Percentiles rank a stretch among this genome's conserved stretches.
Evolutionary conservation across 1,140 invertebrate species (phyloP).

Genomic region (Tetramorium parvispinum): DNA sequence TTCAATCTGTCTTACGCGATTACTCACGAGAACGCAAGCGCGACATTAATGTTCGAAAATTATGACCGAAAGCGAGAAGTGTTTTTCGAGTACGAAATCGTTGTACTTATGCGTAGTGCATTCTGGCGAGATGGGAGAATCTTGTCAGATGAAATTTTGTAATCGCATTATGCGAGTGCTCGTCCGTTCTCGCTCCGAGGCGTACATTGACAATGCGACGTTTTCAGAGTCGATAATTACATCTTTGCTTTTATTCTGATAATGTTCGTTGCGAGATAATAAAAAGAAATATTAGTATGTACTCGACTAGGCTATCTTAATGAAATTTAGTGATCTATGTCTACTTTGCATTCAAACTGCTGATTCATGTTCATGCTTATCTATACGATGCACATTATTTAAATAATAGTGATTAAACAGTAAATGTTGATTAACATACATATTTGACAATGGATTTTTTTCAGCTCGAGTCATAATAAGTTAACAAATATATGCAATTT

Average conservation of each 20-base stretch:
- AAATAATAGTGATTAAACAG: not conserved
- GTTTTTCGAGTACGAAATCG: constrained; percentile 36
- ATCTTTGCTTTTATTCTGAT: constrained; percentile 12
- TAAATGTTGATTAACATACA: not conserved
- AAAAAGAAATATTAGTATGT: not conserved
- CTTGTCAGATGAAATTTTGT: constrained; percentile 55
- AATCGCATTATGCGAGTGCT: constrained; percentile 59
- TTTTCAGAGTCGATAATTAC: constrained; percentile 61
- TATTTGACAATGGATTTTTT: not conserved
- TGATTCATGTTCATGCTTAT: not conserved
- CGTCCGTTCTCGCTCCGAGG: not conserved
- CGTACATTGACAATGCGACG: constrained; percentile 30
- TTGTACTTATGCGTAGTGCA: constrained; percentile 44
- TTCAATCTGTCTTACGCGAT: not conserved
- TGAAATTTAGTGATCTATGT: not conserved
- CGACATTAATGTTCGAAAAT: constrained; percentile 16
- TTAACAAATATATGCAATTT: not conserved
- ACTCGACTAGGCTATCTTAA: not conserved
- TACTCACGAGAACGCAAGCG: not conserved
- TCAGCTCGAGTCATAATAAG: not conserved
- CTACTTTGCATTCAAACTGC: not conserved
- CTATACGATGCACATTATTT: not conserved
- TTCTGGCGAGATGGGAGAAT: constrained; percentile 56
- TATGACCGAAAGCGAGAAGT: constrained; percentile 29
- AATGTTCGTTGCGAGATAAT: not conserved